A percentile compares a stretch with the other conserved stretches of the same genome.
Evolutionary conservation across 2,113 vertebrate genomes (phyloP).

Genomic region (Colinus virginianus): DNA sequence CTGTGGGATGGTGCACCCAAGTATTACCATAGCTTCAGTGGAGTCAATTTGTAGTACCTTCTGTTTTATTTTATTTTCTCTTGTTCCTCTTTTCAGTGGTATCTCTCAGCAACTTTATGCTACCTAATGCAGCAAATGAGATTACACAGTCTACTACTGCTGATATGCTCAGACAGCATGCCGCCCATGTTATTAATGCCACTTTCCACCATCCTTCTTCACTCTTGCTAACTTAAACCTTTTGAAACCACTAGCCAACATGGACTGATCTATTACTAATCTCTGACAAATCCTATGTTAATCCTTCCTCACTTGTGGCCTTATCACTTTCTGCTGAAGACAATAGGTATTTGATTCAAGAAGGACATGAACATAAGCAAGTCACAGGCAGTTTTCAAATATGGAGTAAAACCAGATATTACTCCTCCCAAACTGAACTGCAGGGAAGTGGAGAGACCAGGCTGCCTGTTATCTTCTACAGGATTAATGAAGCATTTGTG

Average conservation of each 20-base stretch:
- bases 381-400: accelerated
- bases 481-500: background rate
- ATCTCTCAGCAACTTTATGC: background rate
- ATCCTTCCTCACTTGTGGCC: constrained; percentile 26
- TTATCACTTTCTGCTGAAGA: background rate
- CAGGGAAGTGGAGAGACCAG: background rate
- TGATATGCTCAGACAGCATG: background rate
- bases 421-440: background rate
- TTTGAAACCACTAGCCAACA: constrained; percentile 37
- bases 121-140: constrained; percentile 42
- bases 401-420: background rate
- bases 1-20: background rate
- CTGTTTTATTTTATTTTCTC: background rate
- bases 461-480: background rate
- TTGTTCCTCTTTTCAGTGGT: background rate
- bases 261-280: constrained; percentile 44
- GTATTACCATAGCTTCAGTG: background rate
- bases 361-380: background rate
- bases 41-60: background rate
- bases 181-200: background rate
- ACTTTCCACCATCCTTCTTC: background rate
- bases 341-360: background rate
- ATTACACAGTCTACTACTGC: constrained; percentile 9
- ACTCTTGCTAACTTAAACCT: constrained; percentile 30
- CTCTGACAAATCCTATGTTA: constrained; percentile 60